These are phyloP conservation scores for Oscheius onirici DNA, from an alignment of 2,888 invertebrate genomes.

Conservation along the genomic window DNA sequence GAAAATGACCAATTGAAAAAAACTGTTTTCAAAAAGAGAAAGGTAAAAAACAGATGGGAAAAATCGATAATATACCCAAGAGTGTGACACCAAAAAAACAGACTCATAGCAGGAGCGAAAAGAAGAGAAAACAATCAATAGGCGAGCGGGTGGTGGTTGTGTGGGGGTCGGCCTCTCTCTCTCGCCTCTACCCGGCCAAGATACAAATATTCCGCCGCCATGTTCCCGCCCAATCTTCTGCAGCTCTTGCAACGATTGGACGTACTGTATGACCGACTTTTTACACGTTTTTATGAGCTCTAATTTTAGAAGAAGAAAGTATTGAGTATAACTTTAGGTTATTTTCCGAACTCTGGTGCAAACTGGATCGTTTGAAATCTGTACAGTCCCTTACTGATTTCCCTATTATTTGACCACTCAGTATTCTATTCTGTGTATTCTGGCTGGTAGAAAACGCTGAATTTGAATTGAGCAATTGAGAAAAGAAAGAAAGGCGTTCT, in stretches of 20 bases:
- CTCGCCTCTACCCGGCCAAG: not conserved
- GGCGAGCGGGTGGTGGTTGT: not conserved
- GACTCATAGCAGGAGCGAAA: no score
- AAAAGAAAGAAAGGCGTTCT: no score
- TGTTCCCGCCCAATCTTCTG: not conserved
- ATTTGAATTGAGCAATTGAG: no score
- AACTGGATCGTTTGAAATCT: no score
- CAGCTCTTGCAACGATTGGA: not conserved
- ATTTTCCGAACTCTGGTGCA: no score
- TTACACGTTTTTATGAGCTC: no score
- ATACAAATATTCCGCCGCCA: not conserved
- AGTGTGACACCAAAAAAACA: conserved; percentile 40
- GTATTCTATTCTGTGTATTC: no score
- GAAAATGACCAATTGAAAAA: not conserved
- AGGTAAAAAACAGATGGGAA: conserved; percentile 30
- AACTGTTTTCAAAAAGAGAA: conserved; percentile 36
- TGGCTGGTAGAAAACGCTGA: no score
- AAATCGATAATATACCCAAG: conserved; percentile 32
- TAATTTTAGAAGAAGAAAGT: not conserved
- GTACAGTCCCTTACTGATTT: no score
- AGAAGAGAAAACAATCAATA: conserved; percentile 26
- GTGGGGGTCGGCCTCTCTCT: conserved; percentile 2
- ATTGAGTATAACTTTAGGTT: not conserved
- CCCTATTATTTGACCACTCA: no score
- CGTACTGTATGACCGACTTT: not conserved